These are phyloP conservation scores for Triplophysa yarkandensis DNA, from an alignment of 2,797 vertebrate genomes.

Conservation along the genomic window DNA sequence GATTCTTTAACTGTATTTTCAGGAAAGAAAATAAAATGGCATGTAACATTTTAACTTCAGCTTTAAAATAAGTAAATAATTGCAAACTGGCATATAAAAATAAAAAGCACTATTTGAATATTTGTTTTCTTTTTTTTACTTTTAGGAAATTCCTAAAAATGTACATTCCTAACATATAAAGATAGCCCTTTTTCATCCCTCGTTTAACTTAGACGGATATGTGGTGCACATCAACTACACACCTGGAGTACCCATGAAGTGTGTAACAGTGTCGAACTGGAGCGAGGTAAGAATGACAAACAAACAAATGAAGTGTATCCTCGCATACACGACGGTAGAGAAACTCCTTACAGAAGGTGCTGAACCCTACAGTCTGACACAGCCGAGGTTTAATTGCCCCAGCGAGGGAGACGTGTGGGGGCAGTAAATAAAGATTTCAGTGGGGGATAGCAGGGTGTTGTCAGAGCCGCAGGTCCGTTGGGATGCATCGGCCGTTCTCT, in stretches of 20 bases:
- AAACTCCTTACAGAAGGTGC: slow-evolving; percentile 26
- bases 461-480: slow-evolving; percentile 45
- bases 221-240: background rate
- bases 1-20: no score
- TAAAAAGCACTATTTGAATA: no score
- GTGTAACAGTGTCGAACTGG: background rate
- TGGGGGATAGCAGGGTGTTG: slow-evolving; percentile 55
- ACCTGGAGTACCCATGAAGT: background rate
- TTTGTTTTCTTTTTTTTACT: no score
- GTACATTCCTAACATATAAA: no score
- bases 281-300: background rate
- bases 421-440: slow-evolving; percentile 60
- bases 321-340: slow-evolving; percentile 9
- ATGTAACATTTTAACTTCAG: no score
- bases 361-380: slow-evolving; percentile 27
- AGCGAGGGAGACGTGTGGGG: slow-evolving; percentile 39
- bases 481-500: slow-evolving; percentile 39
- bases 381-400: slow-evolving; percentile 35
- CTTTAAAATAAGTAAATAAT: no score
- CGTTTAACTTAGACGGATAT: background rate
- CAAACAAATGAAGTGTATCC: slow-evolving; percentile 7
- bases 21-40: no score
- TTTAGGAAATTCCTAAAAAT: no score
- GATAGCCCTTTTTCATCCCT: background rate
- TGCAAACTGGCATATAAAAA: no score